Evolutionary conservation across 2,797 vertebrate genomes (phyloP), one percentile per base, ranked within the genome.

Genomic region (Microctenopoma stevenorrisi): DNA sequence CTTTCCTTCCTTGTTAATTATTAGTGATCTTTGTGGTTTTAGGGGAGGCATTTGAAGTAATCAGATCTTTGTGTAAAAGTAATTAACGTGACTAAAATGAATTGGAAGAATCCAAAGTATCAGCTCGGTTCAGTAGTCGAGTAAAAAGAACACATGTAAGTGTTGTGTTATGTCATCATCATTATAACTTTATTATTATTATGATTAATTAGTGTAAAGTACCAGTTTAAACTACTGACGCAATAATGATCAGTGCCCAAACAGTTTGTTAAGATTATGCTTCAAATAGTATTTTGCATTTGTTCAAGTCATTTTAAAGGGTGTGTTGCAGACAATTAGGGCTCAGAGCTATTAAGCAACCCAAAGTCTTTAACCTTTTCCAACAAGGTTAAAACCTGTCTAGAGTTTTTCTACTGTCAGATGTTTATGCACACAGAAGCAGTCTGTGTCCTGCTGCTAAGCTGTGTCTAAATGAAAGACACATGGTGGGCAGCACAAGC

Each of bases 401-500:
- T 30, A 30, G 28, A 30, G 5, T 4, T 6, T 30, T 30, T 44
- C 22, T 22, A 10, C 47, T 53, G 13, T 35, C 43, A 42, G 48
- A 65, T 42, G 9, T 42, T 3, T 43, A 14, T 13, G 13, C 44
- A 62, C 63, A 51, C 54, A 65, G 54, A 22, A 16, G n/a, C 46
- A 55, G 55, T 72, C 66, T 49, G 11, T 86, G 72, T 68, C 56
- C 71, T 51, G 67, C 68, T 76, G 75, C 38, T 13, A 40, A 25
- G 10, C 55, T 75, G 40, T 66, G 49, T 63, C 62, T 65, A 74
- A 88, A 85, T 88, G 52, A 83, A 78, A 79, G 68, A 78, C 79
- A 76, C 64, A 64, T 79, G 84, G 52, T 55, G 26, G 65, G 68
- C 26, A 64, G 63, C 74, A 76, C 22, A 16, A 72, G 79, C 74